Conservation (phyloP, 2,888 invertebrate genomes). For the Aleiodes alternator region DNA sequence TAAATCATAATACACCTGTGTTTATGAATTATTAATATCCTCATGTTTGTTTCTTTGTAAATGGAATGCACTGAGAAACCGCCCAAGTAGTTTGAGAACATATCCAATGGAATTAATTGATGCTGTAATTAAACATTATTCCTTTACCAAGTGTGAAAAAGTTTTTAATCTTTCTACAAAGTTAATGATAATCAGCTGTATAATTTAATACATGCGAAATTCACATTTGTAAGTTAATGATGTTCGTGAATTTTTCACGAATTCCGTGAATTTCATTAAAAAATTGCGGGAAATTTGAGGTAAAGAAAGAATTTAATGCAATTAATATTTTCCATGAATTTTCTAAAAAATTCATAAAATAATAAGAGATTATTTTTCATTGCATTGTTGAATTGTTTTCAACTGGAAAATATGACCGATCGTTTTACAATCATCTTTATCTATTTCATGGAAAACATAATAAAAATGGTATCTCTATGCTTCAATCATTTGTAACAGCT, state of each 20-base stretch:
- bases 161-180: no score
- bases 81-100: background rate
- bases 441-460: conserved; percentile 51
- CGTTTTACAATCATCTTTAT: conserved; percentile 58
- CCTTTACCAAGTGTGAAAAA: conserved; percentile 3
- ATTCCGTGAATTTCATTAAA: no score
- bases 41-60: conserved; percentile 1
- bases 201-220: no score
- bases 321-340: no score
- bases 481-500: conserved; percentile 50
- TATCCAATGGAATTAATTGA: conserved; percentile 9
- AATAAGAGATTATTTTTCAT: no score
- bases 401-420: background rate
- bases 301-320: no score
- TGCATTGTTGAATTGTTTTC: background rate
- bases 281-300: no score
- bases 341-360: no score
- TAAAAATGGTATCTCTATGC: conserved; percentile 48
- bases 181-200: no score
- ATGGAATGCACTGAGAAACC: background rate
- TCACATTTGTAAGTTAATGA: no score
- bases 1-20: background rate
- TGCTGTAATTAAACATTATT: conserved; percentile 7
- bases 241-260: no score
- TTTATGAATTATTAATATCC: conserved; percentile 18